Evolutionary conservation across 2,888 invertebrate genomes (phyloP), one percentile per base, ranked within the genome.

Genomic region (Hipparchia semele): DNA sequence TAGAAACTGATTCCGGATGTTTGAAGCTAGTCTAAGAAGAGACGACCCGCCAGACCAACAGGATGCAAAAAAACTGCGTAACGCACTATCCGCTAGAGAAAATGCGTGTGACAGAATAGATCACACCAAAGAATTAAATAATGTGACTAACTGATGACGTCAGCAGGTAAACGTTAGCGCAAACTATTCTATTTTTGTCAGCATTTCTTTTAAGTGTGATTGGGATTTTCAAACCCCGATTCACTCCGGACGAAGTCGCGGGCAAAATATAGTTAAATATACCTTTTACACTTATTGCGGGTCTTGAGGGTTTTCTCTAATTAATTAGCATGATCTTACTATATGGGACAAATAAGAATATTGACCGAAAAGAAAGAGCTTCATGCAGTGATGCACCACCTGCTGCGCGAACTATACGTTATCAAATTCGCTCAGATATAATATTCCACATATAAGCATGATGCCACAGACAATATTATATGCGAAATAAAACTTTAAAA

Each of bases 341-440:
- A n/a, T 13, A n/a, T 23, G 64, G 49, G 46, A 49, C 23, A 23
- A 49, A 49, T 8, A 64, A 13, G 10, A 51, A 9, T 66, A 73
- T 39, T 39, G 68, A 70, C 5, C 81, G 54, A 9, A 58, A 13
- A 61, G 49, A 56, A 65, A 70, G 72, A 65, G 13, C 62, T 12
- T 12, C 74, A 75, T 75, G 74, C 74, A 64, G 10, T 60, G 66
- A 72, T 72, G 54, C 69, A 68, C 13, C 69, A 68, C 13, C 23
- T 2, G 7, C 0, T 58, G 49, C 2, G 1, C 8, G 49, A 6
- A 39, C 39, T 23, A 23, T 23, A 23, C 23, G 23, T 23, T 23
- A 23, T 23, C 23, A 23, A 23, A 23, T 23, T 23, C n/a, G n/a
- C n/a, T n/a, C 23, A 23, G 23, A 23, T 23, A 23, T 23, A 23